These are phyloP conservation scores for Cotesia congregata DNA, from an alignment of 2,888 invertebrate genomes.

Conservation along the genomic window DNA sequence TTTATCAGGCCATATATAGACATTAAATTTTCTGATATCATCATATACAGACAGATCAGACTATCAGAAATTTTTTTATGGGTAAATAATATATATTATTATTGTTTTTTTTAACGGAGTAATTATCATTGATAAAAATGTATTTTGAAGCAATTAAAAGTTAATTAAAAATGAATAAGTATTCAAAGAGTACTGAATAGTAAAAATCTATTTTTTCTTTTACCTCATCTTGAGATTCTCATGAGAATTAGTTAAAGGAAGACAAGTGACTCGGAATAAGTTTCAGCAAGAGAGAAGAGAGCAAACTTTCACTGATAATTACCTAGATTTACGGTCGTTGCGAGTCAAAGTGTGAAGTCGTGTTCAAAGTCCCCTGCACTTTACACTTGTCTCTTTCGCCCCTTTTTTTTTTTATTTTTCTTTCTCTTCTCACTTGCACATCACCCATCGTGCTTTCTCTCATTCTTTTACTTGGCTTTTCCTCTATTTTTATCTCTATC, in stretches of 20 bases:
- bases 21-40: no score
- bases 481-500: conserved; percentile 20
- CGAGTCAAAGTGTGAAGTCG: conserved; percentile 70
- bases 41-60: no score
- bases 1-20: no score
- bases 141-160: not conserved
- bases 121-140: no score
- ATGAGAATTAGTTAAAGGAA: conserved; percentile 5
- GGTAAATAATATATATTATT: no score
- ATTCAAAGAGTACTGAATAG: conserved; percentile 15
- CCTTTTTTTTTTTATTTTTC: conserved; percentile 1
- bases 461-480: conserved; percentile 13
- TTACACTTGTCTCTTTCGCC: conserved; percentile 48
- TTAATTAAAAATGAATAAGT: conserved; percentile 8
- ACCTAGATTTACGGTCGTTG: conserved; percentile 63
- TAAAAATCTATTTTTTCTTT: not conserved
- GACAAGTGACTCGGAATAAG: conserved; percentile 21
- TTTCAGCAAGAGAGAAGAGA: conserved; percentile 48
- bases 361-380: conserved; percentile 67
- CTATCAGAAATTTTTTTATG: no score
- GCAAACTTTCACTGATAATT: conserved; percentile 67
- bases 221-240: not conserved
- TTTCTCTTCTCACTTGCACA: conserved; percentile 9
- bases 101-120: no score
- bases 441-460: conserved; percentile 5